Evolutionary conservation across 2,797 vertebrate genomes (phyloP).

Genomic region (Parauchenoglanis ngamensis): DNA sequence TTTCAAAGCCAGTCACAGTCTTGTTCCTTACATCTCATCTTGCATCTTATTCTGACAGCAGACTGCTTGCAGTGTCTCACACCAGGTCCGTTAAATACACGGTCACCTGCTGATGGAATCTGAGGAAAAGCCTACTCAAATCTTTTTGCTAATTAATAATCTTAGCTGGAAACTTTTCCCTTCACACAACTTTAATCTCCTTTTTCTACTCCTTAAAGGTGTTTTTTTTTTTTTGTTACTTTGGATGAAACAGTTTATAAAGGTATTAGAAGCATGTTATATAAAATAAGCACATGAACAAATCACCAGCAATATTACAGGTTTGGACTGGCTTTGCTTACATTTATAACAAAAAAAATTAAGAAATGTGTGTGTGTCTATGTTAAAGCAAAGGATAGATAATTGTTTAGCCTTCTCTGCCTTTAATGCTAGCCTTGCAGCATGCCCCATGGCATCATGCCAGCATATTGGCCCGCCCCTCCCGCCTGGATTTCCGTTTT

Average conservation of each 20-base stretch:
- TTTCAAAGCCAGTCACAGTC: too few relatives aligned
- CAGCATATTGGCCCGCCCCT: constrained; percentile 32
- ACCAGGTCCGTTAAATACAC: background rate
- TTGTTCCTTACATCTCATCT: background rate
- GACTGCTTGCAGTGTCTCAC: background rate
- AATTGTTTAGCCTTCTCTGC: constrained; percentile 34
- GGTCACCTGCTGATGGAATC: background rate
- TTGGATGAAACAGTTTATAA: background rate
- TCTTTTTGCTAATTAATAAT: background rate
- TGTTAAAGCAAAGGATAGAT: constrained; percentile 39
- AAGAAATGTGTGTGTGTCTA: background rate
- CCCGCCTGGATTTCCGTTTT: constrained; percentile 56
- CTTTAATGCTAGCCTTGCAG: constrained; percentile 29
- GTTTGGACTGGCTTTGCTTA: background rate
- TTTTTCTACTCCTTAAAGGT: background rate
- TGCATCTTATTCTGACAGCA: background rate
- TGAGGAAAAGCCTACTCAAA: background rate
- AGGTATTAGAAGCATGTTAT: background rate
- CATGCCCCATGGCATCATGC: constrained; percentile 37
- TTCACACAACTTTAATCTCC: background rate
- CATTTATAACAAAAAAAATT: background rate
- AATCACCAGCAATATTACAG: background rate
- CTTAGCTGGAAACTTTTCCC: background rate
- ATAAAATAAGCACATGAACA: background rate
- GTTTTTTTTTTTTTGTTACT: background rate